phyloP scores from a whole-genome alignment of 1,140 invertebrate species.

The Megathymus violae region DNA sequence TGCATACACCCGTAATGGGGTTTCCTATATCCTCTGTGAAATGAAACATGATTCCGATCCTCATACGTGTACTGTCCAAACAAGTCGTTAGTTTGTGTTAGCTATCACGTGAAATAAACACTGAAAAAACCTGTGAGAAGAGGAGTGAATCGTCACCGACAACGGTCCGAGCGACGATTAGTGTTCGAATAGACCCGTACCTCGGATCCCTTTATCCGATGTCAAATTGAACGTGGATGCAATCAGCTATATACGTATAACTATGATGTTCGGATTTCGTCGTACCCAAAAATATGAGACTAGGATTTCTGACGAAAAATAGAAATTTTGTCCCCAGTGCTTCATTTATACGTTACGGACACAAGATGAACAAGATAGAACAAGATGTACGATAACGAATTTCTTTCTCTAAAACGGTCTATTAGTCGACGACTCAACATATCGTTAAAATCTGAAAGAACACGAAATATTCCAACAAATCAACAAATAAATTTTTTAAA shows the following conservation, averaged over 20 bases:
- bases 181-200: slow-evolving; percentile 70
- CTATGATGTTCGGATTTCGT: slow-evolving; percentile 42
- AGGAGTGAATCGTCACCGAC: slow-evolving; percentile 68
- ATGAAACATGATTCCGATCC: slow-evolving; percentile 26
- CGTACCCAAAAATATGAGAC: neutral
- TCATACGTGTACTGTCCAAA: slow-evolving; percentile 27
- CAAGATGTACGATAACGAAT: no score
- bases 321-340: neutral
- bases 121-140: slow-evolving; percentile 45
- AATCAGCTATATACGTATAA: slow-evolving; percentile 50
- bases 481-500: no score
- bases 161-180: slow-evolving; percentile 63
- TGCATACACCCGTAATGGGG: slow-evolving; percentile 5
- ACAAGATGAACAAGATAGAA: no score
- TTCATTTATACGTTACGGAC: no score
- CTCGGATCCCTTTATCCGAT: slow-evolving; percentile 71
- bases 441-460: no score
- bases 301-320: neutral
- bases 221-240: slow-evolving; percentile 75
- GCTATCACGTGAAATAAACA: slow-evolving; percentile 56
- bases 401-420: no score
- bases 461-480: no score
- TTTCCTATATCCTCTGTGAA: slow-evolving; percentile 2
- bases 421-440: no score
- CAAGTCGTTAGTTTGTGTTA: slow-evolving; percentile 41